Conservation (phyloP, 92 coral and sea anemone genomes). For the Paragorgia papillata region DNA sequence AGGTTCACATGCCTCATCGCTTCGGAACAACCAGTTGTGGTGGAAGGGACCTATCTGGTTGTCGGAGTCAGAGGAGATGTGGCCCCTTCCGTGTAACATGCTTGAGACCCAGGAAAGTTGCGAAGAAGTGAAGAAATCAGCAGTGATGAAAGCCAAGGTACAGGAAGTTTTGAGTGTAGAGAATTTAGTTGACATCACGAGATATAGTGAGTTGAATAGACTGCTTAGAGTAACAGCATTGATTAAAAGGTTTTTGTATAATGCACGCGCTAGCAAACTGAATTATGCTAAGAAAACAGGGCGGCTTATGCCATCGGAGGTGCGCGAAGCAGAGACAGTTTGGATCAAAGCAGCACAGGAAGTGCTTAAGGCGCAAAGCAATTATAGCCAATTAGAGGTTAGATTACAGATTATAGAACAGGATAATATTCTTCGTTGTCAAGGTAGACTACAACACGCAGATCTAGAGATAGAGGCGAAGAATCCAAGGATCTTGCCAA, state of each 20-base stretch:
- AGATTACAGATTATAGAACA: conserved; percentile 9
- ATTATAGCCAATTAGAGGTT: neutral
- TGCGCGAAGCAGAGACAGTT: neutral
- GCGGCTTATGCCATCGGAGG: neutral
- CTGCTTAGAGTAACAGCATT: neutral
- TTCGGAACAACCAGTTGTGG: too few species aligned
- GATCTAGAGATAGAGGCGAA: conserved; percentile 38
- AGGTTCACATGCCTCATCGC: too few species aligned
- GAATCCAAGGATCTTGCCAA: conserved; percentile 34
- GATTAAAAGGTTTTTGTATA: neutral
- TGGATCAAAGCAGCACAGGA: too few species aligned
- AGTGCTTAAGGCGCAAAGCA: neutral
- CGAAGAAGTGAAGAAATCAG: too few species aligned
- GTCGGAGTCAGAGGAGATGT: too few species aligned
- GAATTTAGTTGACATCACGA: conserved; percentile 27
- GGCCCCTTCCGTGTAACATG: conserved; percentile 7
- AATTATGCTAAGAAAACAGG: neutral
- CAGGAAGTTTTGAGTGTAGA: neutral
- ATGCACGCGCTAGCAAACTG: neutral
- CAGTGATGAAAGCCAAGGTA: too few species aligned
- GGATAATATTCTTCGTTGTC: too few species aligned
- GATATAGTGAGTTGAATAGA: conserved; percentile 11
- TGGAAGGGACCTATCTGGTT: too few species aligned
- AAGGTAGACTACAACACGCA: conserved; percentile 42
- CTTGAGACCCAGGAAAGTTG: neutral